Evolutionary conservation across 2,797 vertebrate species (phyloP), one percentile per base, ranked within the genome.

Genomic region (Pristis pectinata): DNA sequence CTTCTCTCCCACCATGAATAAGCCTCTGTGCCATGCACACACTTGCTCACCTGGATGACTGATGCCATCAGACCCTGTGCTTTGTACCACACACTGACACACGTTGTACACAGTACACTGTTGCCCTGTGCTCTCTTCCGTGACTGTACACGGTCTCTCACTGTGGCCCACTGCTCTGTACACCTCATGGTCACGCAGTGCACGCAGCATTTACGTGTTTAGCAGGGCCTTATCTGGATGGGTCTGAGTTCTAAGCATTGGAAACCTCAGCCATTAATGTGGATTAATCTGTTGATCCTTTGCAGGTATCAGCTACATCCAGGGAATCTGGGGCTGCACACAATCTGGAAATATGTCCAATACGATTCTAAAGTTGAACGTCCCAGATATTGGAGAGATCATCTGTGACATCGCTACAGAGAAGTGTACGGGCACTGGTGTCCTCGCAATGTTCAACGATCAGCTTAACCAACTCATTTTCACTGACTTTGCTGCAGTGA

Each of bases 381-480:
- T 0, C 34, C 22, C 3, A 27, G 34, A 0, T 0, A 0, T 41
- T 27, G n/a, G 59, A 41, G 59, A 5, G 19, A 10, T 91, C 67
- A 17, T 67, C 9, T 67, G n/a, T 91, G n/a, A 67, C 37, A 10
- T 27, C 6, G 1, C 0, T 87, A 24, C 61, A 10, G 0, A 10
- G 87, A 61, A 1, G 22, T 91, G 87, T 22, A 22, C 17, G 2
- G 87, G 15, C 15, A 24, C 17, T 1, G 59, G 87, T 2, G 0
- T 41, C 0, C 0, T 91, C 10, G 6, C 0, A 22, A 0, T 37
- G 0, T 15, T 89, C 13, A 7, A 7, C 0, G 0, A 0, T 19
- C 0, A 7, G 9, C 0, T 34, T 13, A 0, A 19, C 19, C 1
- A 9, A 0, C 17, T 61, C 13, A 6, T 3, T 34, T 19, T 17